Evolutionary conservation across 2,888 invertebrate species (phyloP), one percentile per base, ranked within the genome.

Genomic region (Biston stratarius): DNA sequence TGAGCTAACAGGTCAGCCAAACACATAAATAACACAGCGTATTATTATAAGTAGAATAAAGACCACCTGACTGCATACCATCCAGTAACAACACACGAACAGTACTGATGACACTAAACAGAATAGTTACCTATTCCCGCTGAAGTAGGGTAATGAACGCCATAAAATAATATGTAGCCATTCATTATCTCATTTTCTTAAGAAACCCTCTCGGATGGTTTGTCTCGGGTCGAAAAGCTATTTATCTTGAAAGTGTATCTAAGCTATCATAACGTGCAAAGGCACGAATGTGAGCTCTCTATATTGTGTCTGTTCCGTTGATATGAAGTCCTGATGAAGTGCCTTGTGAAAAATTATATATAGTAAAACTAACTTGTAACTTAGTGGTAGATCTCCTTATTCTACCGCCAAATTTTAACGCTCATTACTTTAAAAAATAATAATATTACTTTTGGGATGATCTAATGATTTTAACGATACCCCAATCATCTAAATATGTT

Each of bases 91-190:
- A 48, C 57, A 38, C 44, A 14, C 11, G 42, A 38, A 40, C 38
- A 7, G 45, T 9, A 59, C 63, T 56, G 36, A 56, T 7, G 47
- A 44, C 68, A 73, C 71, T 70, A 73, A 66, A 70, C 52, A 70
- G 56, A 72, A 67, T 65, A 67, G 62, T 58, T 44, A 49, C 52
- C 69, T 66, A 72, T 74, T 72, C 69, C 64, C 65, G 47, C 38
- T 6, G 6, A 70, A 69, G 55, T 74, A 66, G 74, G 72, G 57
- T 71, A 74, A 74, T 74, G 70, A 53, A 11, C 38, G 57, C 53
- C 64, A 49, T 61, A 48, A 69, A 61, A 61, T 61, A 61, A 68
- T 60, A 64, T 61, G 60, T 57, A 47, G 33, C 45, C 44, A 44
- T 57, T 66, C 57, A 66, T 61, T 66, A 51, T 64, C 64, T 69